A percentile compares a stretch with the other conserved stretches of the same genome.
Evolutionary conservation across 2,888 invertebrate species (phyloP).

Genomic region (Punctoribates punctum): DNA sequence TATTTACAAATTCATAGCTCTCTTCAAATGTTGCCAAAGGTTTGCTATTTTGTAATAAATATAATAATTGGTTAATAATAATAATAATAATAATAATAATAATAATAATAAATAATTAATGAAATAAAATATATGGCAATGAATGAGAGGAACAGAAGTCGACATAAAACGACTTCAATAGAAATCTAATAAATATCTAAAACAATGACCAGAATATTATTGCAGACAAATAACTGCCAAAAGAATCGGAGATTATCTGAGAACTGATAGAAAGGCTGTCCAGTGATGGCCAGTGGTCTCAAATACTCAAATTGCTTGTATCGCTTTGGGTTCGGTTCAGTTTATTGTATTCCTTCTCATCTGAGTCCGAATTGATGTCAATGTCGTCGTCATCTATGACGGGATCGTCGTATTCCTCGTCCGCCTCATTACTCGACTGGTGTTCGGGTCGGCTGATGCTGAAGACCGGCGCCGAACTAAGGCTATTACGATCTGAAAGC

Average conservation of each 20-base stretch:
- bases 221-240: no score
- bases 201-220: no score
- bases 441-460: conserved; percentile 16
- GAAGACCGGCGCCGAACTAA: not conserved
- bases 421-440: not conserved
- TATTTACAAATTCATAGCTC: no score
- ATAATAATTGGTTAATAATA: no score
- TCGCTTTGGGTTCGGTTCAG: conserved; percentile 19
- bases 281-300: not conserved
- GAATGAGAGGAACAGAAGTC: no score
- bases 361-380: conserved; percentile 18
- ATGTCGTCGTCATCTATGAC: not conserved
- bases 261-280: not conserved
- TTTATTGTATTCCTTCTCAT: not conserved
- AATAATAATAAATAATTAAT: no score
- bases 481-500: conserved; percentile 13
- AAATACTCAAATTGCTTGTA: conserved; percentile 32
- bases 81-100: no score
- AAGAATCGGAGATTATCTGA: not conserved
- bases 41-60: no score
- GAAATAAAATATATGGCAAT: no score
- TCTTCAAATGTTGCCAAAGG: no score
- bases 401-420: not conserved
- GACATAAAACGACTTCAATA: no score
- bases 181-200: no score